Evolutionary conservation across 2,797 vertebrate species (phyloP).

Genomic region (Melanotaenia trifasciata): DNA sequence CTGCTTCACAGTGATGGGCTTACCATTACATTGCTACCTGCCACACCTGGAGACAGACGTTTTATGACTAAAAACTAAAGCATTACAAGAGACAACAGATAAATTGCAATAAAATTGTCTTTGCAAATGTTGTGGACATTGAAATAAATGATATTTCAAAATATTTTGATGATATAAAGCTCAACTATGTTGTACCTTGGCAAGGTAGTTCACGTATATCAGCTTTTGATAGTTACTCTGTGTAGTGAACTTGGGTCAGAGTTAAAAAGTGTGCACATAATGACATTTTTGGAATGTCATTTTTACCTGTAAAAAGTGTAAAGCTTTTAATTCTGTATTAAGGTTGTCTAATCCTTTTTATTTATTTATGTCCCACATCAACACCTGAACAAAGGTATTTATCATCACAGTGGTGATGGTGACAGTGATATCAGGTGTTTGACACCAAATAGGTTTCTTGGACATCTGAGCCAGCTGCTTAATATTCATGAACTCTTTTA

Average conservation of each 20-base stretch:
- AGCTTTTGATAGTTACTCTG: neutral
- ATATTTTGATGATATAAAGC: neutral
- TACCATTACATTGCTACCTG: too few species aligned
- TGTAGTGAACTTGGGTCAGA: neutral
- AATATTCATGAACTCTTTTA: conserved; percentile 46
- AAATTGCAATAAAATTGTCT: neutral
- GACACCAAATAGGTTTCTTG: conserved; percentile 26
- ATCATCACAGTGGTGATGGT: conserved; percentile 5
- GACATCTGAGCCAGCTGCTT: conserved; percentile 39
- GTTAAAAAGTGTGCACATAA: neutral
- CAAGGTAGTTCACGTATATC: neutral
- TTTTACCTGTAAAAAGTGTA: neutral
- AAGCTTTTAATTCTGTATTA: neutral
- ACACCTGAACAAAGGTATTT: conserved; percentile 29
- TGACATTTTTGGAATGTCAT: neutral
- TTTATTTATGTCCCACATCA: conserved; percentile 23
- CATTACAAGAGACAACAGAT: neutral
- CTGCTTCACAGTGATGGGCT: neutral
- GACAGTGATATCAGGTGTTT: conserved; percentile 21
- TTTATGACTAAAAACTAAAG: neutral
- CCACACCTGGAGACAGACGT: neutral
- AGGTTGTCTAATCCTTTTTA: conserved; percentile 12
- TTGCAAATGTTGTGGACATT: neutral
- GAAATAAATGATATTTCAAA: neutral
- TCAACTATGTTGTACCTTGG: neutral